Base-by-base conservation (phyloP, 2,797 vertebrate genomes). In the Sebastes variabilis region DNA sequence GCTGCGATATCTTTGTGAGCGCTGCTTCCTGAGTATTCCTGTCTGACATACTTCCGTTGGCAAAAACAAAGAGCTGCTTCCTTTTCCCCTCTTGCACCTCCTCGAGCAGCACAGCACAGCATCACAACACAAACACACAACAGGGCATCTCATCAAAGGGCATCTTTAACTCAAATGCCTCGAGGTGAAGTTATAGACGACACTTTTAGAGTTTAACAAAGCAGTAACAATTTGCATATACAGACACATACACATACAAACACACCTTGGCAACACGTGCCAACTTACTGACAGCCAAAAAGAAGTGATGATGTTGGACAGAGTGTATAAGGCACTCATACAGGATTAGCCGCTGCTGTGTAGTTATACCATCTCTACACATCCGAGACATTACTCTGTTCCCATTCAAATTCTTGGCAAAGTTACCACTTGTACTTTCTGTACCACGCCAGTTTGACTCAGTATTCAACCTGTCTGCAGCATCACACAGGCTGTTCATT, bases 21-120 rank as follows among this genome's bases (percentile, higher is more conserved):
- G 4, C 74, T 38, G 61, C 77, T 91, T 72, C 74, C 78, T 0
- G 52, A 84, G 78, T 77, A 66, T 78, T 87, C 61, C 86, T 81
- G 80, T 80, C 75, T 88, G 81, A 89, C 86, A 89, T n/a, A 86
- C 67, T 81, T 84, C 64, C 83, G 66, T 32, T 83, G 81, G 84
- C 80, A 78, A 72, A 84, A 74, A 87, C 72, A 89, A 89, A 85
- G 75, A 82, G 56, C 66, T 32, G 65, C 72, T 87, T 83, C 82
- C 77, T 78, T 25, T 25, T 79, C 60, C 59, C 58, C 56, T 81
- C 68, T 65, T 55, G 59, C 82, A 78, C 22, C 76, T 81, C 80
- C 77, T 68, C 24, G 16, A 64, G 79, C 66, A 85, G 42, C 32
- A 29, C 66, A 85, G 60, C 32, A 42, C 67, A 80, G 72, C 54